Conservation (phyloP, 1,140 invertebrate genomes). For the Philotrypesis tridentata region DNA sequence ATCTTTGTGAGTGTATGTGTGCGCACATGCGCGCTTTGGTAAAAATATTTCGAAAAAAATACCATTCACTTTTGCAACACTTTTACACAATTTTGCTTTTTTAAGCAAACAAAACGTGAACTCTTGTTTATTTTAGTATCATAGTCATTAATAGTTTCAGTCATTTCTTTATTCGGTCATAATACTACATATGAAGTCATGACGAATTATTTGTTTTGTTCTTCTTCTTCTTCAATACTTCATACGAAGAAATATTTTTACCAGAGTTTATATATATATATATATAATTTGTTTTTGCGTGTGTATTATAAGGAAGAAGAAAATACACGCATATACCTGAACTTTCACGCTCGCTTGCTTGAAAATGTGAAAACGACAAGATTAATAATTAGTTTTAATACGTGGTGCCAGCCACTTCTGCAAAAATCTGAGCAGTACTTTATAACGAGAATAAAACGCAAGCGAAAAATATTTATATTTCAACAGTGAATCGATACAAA, state of each 20-base stretch:
- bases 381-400: conserved; percentile 33
- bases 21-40: conserved; percentile 36
- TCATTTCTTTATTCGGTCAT: conserved; percentile 23
- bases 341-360: conserved; percentile 3
- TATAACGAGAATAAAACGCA: conserved; percentile 47
- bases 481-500: conserved; percentile 45
- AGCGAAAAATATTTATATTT: conserved; percentile 46
- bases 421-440: conserved; percentile 28
- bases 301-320: conserved; percentile 35
- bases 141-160: conserved; percentile 38
- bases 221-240: conserved; percentile 29
- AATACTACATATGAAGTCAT: conserved; percentile 41
- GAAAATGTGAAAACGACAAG: conserved; percentile 37
- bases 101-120: conserved; percentile 16
- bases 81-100: conserved; percentile 11
- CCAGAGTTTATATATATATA: conserved; percentile 17
- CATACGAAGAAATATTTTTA: conserved; percentile 48
- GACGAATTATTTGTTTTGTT: conserved; percentile 12
- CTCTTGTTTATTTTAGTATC: conserved; percentile 26
- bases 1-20: conserved; percentile 37
- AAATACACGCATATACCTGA: conserved; percentile 31
- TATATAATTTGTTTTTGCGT: conserved; percentile 11
- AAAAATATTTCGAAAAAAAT: conserved; percentile 49
- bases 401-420: conserved; percentile 52
- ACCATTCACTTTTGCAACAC: conserved; percentile 23